phyloP scores from a whole-genome alignment of 1,140 invertebrate species.

The Camponotus floridanus region DNA sequence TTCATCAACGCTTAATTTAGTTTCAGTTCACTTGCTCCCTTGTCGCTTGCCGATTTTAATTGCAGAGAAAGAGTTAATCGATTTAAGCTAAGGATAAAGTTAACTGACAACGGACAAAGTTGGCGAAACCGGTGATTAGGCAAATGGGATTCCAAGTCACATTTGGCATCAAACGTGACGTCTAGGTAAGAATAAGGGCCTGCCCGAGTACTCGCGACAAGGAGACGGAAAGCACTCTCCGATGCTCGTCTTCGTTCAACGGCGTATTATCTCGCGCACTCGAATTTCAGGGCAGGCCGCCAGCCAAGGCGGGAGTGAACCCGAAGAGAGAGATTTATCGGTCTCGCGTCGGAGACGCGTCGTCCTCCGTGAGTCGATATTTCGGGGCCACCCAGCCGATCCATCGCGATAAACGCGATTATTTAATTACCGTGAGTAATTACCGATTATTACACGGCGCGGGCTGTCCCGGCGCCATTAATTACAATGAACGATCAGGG shows the following conservation, averaged over 20 bases:
- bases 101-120: slow-evolving; percentile 38
- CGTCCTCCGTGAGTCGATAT: slow-evolving; percentile 56
- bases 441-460: slow-evolving; percentile 80
- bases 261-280: slow-evolving; percentile 5
- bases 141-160: slow-evolving; percentile 50
- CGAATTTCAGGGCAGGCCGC: slow-evolving; percentile 15
- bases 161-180: slow-evolving; percentile 22
- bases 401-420: slow-evolving; percentile 79
- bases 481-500: slow-evolving; percentile 75
- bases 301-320: slow-evolving; percentile 51
- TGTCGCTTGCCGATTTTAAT: slow-evolving; percentile 34
- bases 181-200: slow-evolving; percentile 45
- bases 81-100: slow-evolving; percentile 44
- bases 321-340: slow-evolving; percentile 80
- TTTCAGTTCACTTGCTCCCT: not conserved
- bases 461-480: slow-evolving; percentile 75
- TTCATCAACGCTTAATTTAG: slow-evolving; percentile 30
- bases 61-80: slow-evolving; percentile 37
- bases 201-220: slow-evolving; percentile 17
- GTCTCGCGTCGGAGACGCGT: slow-evolving; percentile 64
- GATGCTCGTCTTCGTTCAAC: slow-evolving; percentile 55
- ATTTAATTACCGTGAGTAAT: slow-evolving; percentile 84
- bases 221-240: slow-evolving; percentile 45
- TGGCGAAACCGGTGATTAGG: slow-evolving; percentile 57
- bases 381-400: slow-evolving; percentile 73